Base-by-base conservation (phyloP, 2,797 vertebrate species). In the Myotis findleyi region DNA sequence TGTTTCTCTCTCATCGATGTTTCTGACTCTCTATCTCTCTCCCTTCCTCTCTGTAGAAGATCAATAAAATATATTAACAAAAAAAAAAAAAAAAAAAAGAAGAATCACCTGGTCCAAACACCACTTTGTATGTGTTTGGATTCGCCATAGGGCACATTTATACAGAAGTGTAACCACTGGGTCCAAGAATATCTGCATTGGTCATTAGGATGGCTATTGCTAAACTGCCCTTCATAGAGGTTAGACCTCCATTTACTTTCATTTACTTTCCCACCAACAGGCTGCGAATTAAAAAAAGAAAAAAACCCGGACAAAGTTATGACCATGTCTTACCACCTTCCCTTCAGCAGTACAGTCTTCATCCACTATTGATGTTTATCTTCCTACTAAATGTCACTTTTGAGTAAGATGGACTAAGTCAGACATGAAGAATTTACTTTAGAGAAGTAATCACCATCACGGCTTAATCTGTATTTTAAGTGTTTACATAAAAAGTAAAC, bases 401-500 rank as follows among this genome's bases (percentile, higher is more conserved):
- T 55, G 36, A 89, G 55, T 12, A 75, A 80, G 44, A 89, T 5
- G 30, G 64, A 84, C 21, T 49, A 57, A 17, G n/a, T 49, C 47
- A 41, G 51, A 51, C 0, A 1, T 27, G 77, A 83, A 92, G 72
- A 49, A 89, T 69, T 89, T 33, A 87, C 91, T 92, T 93, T 21
- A 36, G 91, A 64, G 53, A 92, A 75, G 64, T 68, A n/a, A 87
- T 76, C 68, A 38, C 27, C 18, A 33, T 72, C 55, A 55, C 6
- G 21, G 59, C 38, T 89, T 73, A 75, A 92, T 75, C 81, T 83
- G 41, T 2, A 72, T 62, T 82, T 64, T 75, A 87, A 84, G 92
- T 36, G 87, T 38, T 94, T 49, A 23, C 8, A 44, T 66, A 44
- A 89, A 51, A 89, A 87, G 82, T 33, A 82, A 92, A 62, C 49